phyloP scores from a whole-genome alignment of 2,113 vertebrate genomes.

The Nibea coibor region DNA sequence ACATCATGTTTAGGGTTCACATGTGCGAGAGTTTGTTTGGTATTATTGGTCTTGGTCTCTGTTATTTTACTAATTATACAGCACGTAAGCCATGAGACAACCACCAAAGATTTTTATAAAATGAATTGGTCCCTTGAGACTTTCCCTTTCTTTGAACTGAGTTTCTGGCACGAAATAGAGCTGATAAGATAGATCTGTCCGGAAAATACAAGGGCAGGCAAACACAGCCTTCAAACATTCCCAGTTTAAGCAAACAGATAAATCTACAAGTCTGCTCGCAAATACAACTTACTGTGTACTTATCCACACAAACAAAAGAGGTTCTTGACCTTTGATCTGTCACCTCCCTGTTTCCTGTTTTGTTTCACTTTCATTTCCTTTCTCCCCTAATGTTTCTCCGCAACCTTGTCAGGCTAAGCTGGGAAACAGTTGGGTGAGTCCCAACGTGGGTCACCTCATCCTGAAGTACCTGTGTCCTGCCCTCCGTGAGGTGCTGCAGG shows the following conservation, averaged over 20 bases:
- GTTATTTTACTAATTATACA: background rate
- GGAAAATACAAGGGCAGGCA: background rate
- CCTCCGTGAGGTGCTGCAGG: conserved; percentile 89
- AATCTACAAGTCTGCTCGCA: background rate
- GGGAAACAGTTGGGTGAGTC: conserved; percentile 97
- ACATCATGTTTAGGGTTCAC: background rate
- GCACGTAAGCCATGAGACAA: background rate
- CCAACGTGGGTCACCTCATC: conserved; percentile 95
- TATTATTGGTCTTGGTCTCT: background rate
- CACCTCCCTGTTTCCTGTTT: background rate
- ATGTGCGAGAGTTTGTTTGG: background rate
- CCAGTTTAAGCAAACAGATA: background rate
- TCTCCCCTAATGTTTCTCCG: background rate
- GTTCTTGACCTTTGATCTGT: background rate
- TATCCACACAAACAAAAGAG: background rate
- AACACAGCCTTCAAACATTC: background rate
- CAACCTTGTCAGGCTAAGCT: conserved; percentile 89
- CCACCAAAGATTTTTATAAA: background rate
- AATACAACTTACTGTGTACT: background rate
- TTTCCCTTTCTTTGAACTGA: background rate
- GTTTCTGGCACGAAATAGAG: background rate
- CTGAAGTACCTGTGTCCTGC: conserved; percentile 98
- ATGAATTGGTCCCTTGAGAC: conserved; percentile 1
- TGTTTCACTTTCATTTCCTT: background rate
- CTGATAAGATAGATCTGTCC: background rate